phyloP scores from a whole-genome alignment of 2,888 invertebrate genomes.

The Torymus texanus region DNA sequence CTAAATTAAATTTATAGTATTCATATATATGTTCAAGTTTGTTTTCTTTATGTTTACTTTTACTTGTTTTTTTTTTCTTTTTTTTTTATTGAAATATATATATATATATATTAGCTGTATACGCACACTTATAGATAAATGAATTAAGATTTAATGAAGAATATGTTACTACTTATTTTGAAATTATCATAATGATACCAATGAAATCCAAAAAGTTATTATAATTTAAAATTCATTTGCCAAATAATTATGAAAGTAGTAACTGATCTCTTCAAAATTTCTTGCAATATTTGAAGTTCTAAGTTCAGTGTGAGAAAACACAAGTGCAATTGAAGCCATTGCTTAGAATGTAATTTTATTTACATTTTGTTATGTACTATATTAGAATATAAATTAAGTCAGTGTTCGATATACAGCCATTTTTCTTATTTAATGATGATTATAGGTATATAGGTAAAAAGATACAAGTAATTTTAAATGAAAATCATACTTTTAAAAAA shows the following conservation, averaged over 20 bases:
- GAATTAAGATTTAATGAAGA: background rate
- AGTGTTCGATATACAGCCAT: constrained; percentile 38
- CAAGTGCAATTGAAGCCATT: constrained; percentile 49
- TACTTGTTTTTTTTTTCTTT: background rate
- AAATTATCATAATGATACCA: no score
- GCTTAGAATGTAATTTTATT: constrained; percentile 27
- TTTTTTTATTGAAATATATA: background rate
- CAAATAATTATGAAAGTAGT: no score
- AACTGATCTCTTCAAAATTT: constrained; percentile 11
- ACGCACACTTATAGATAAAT: background rate
- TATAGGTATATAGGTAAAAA: constrained; percentile 26
- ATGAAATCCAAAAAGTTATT: no score
- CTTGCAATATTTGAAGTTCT: constrained; percentile 32
- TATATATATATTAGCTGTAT: constrained; percentile 6
- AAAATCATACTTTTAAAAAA: constrained; percentile 18
- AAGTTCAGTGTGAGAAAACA: constrained; percentile 22
- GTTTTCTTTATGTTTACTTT: constrained; percentile 26
- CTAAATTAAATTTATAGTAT: constrained; percentile 1
- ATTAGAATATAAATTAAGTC: constrained; percentile 27
- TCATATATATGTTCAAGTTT: constrained; percentile 33
- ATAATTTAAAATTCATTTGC: no score
- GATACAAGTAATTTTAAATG: constrained; percentile 25
- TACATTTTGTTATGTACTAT: constrained; percentile 43
- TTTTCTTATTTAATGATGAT: constrained; percentile 33
- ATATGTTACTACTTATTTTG: no score